These are phyloP conservation scores for Holacanthella duospinosa DNA, from an alignment of 2,888 invertebrate genomes.

Conservation along the genomic window DNA sequence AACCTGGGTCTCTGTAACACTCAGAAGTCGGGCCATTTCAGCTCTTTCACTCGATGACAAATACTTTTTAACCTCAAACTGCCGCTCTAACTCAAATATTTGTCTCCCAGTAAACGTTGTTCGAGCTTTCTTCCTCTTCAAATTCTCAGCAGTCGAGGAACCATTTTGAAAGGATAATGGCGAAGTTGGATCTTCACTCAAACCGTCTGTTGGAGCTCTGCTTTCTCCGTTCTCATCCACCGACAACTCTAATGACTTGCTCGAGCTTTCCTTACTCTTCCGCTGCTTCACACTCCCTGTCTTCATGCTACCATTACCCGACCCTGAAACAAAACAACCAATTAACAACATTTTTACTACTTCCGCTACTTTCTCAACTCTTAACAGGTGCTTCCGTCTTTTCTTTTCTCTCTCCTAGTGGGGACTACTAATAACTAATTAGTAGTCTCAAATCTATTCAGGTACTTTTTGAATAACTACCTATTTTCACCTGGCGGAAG, in stretches of 20 bases:
- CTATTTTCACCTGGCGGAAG: no score
- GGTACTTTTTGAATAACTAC: no score
- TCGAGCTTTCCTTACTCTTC: conserved; percentile 20
- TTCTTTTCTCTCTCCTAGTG: neutral
- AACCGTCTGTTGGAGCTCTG: neutral
- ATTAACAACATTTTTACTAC: neutral
- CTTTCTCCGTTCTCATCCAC: conserved; percentile 12
- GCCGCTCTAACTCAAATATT: conserved; percentile 91
- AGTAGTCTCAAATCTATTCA: no score
- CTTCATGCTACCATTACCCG: neutral
- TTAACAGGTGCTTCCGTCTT: neutral
- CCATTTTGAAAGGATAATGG: conserved; percentile 4
- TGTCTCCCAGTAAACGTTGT: conserved; percentile 92
- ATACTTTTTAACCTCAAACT: conserved; percentile 89
- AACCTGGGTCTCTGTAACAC: conserved; percentile 95
- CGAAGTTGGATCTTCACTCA: conserved; percentile 3
- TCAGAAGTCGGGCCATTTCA: conserved; percentile 85
- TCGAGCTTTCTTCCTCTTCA: conserved; percentile 73
- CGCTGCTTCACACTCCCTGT: conserved; percentile 13
- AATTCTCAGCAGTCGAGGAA: conserved; percentile 39
- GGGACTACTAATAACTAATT: no score
- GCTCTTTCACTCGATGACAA: conserved; percentile 85
- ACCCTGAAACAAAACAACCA: neutral
- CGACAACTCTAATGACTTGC: conserved; percentile 15
- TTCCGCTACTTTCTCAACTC: neutral